Evolutionary conservation across 1,140 invertebrate genomes (phyloP).

Genomic region (Caenorhabditis inopinata): DNA sequence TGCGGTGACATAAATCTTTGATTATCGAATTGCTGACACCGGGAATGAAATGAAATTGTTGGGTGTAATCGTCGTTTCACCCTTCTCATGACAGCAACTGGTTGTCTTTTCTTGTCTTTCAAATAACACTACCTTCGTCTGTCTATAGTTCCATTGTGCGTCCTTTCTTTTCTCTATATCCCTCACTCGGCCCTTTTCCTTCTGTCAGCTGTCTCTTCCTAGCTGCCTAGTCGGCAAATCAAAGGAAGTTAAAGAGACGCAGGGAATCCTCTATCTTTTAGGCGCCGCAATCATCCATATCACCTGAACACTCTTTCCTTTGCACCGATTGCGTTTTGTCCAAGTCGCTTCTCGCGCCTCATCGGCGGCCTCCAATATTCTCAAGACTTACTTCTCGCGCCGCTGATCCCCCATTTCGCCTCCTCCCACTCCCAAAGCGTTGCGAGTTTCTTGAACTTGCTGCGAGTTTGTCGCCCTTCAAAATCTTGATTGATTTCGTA

Average conservation of each 20-base stretch:
- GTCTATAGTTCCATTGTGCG: neutral
- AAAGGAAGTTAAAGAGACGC: neutral
- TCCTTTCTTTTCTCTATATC: neutral
- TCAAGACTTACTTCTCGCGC: conserved; percentile 17
- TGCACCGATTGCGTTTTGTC: conserved; percentile 18
- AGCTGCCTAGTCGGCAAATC: neutral
- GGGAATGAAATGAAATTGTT: neutral
- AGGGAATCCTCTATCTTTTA: conserved; percentile 4
- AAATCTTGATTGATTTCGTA: neutral
- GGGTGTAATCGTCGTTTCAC: conserved; percentile 12
- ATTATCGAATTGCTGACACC: neutral
- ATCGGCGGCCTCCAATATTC: conserved; percentile 23
- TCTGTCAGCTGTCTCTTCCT: conserved; percentile 11
- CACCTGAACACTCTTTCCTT: conserved; percentile 23
- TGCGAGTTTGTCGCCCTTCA: neutral
- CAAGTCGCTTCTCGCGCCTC: conserved; percentile 28
- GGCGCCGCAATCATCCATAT: conserved; percentile 25
- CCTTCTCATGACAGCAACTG: conserved; percentile 23
- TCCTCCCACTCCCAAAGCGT: neutral
- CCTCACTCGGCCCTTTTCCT: neutral
- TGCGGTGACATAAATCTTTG: neutral
- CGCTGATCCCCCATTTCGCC: neutral
- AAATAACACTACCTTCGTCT: neutral
- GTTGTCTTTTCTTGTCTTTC: neutral
- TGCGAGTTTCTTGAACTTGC: neutral